A percentile compares a stretch with the other conserved stretches of the same genome.
These are phyloP conservation scores for Schizothorax lantsangensis DNA, from an alignment of 2,797 vertebrate species.

Conservation along the genomic window DNA sequence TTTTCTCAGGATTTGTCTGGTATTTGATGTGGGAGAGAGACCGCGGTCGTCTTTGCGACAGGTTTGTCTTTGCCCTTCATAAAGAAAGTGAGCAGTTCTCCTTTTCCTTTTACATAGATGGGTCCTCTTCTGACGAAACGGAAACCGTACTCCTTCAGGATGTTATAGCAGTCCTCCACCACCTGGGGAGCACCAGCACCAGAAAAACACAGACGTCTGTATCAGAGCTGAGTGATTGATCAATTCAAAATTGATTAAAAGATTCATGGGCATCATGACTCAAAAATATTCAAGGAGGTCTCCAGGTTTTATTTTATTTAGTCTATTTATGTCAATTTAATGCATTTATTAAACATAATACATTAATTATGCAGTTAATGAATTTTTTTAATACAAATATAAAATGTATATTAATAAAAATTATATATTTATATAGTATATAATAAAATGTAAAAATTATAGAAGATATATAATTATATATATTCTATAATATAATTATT, in stretches of 20 bases:
- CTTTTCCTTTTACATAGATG: constrained; percentile 95
- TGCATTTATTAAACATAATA: not conserved
- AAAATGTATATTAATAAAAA: not conserved
- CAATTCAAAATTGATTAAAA: not conserved
- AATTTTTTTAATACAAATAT: not conserved
- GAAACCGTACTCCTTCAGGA: constrained; percentile 91
- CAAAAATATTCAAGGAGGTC: not conserved
- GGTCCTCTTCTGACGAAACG: constrained; percentile 91
- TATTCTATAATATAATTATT: too few species aligned
- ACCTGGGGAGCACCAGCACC: constrained; percentile 77
- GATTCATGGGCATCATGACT: not conserved
- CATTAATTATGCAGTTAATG: too few species aligned
- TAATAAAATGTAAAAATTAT: not conserved
- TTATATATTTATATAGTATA: not conserved
- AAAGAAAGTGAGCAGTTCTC: constrained; percentile 94
- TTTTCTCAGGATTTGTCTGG: constrained; percentile 78
- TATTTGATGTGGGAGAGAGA: constrained; percentile 91
- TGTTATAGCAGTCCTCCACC: constrained; percentile 90
- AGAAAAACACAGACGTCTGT: not conserved
- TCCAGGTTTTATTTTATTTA: not conserved
- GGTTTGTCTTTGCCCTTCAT: constrained; percentile 91
- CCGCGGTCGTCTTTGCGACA: constrained; percentile 71
- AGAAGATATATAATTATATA: too few species aligned
- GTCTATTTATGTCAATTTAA: not conserved
- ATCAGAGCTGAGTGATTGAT: not conserved